phyloP scores from a whole-genome alignment of 2,797 vertebrate species.

The Pipistrellus nathusii region DNA sequence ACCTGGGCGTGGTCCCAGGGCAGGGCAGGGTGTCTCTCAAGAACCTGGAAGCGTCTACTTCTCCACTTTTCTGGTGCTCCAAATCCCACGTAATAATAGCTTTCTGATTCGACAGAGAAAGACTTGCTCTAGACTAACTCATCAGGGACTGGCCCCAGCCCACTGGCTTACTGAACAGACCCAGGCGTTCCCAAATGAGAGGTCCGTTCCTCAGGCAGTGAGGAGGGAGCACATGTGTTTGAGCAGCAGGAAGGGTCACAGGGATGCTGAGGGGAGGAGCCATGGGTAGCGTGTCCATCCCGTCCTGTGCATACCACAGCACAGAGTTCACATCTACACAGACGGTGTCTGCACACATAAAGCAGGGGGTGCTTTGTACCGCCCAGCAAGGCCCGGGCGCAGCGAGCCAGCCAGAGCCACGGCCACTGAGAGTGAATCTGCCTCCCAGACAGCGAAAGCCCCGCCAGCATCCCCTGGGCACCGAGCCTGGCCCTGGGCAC shows the following conservation, averaged over 20 bases:
- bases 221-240: not conserved
- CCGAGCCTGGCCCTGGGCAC: not conserved
- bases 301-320: not conserved
- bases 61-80: not conserved
- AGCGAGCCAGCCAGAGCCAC: not conserved
- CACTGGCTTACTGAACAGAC: not conserved
- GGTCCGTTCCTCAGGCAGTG: not conserved
- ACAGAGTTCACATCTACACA: not conserved
- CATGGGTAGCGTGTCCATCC: not conserved
- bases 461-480: not conserved
- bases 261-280: not conserved
- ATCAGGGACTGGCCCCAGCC: not conserved
- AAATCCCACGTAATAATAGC: not conserved
- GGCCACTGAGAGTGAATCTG: not conserved
- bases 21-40: not conserved
- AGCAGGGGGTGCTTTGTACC: not conserved
- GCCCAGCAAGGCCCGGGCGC: not conserved
- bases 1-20: rapidly evolving
- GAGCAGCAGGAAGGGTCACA: not conserved
- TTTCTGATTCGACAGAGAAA: not conserved
- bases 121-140: not conserved
- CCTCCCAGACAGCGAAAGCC: not conserved
- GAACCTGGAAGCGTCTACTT: not conserved
- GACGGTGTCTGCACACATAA: not conserved
- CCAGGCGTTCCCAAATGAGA: not conserved